Evolutionary conservation across 2,888 invertebrate genomes (phyloP), one percentile per base, ranked within the genome.

Genomic region (Mesoligia furuncula): DNA sequence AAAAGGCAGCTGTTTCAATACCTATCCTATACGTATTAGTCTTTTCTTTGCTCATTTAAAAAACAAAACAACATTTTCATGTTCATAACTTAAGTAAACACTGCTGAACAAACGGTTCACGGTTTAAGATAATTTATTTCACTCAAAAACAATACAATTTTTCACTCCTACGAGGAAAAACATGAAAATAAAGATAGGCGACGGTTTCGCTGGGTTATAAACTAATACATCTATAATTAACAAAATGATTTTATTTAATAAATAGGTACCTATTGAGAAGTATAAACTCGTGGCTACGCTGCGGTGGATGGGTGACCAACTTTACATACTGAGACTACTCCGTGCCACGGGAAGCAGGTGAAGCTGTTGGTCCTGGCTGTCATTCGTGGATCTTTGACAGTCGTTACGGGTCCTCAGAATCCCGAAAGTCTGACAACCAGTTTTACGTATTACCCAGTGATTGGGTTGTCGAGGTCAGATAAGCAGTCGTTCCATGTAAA

Each of bases 1-100:
- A n/a, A 42, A 61, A 17, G 31, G 0, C 85, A 84, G n/a, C 51
- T 84, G 81, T 64, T 31, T 64, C 57, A 82, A 81, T 42, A 36
- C 36, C 36, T 36, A 68, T 20, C 45, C n/a, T 39, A n/a, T 59
- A 36, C 7, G 2, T 61, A 15, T 2, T 17, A 61, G 24, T 45
- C 8, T 36, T 15, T 27, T 66, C 61, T 39, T 20, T 42, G 17
- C 20, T 42, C 17, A 54, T 20, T 66, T 27, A 42, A 73, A 70
- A 48, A 27, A n/a, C 48, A n/a, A 61, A 80, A 57, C 54, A 59
- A 27, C 7, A 39, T 73, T 73, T 66, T 36, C 5, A 67, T 57
- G 57, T 51, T 64, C 36, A 64, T 15, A 62, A n/a, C 42, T 39
- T 64, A 61, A 36, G n/a, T 61, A 54, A n/a, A 64, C 6, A n/a